A percentile compares a stretch with the other conserved stretches of the same genome.
phyloP scores from a whole-genome alignment of 2,113 vertebrate species.

The Brachionichthys hirsutus region DNA sequence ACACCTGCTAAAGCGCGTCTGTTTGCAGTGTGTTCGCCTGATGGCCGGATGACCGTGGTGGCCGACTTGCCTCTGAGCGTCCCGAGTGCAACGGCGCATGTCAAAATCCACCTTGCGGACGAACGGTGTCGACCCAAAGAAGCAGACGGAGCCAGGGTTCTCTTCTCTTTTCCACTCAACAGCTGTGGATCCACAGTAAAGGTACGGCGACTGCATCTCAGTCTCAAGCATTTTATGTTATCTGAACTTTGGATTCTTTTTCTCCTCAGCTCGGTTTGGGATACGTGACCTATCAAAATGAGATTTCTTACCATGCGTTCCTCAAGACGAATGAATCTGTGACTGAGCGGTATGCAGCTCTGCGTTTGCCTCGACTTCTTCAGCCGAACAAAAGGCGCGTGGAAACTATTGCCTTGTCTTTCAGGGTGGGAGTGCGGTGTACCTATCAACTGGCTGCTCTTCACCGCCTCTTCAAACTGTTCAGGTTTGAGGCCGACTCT shows the following conservation, averaged over 20 bases:
- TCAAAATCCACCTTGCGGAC: slow-evolving; percentile 48
- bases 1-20: neutral
- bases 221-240: too few relatives aligned
- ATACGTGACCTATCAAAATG: slow-evolving; percentile 70
- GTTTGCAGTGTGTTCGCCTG: slow-evolving; percentile 71
- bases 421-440: too few relatives aligned
- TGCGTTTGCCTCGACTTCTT: too few relatives aligned
- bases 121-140: slow-evolving; percentile 62
- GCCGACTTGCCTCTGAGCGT: slow-evolving; percentile 49
- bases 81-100: slow-evolving; percentile 24
- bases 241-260: neutral
- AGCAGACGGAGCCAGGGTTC: slow-evolving; percentile 41
- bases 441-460: too few relatives aligned
- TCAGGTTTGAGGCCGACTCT: too few relatives aligned
- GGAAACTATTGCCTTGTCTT: too few relatives aligned
- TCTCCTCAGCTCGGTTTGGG: slow-evolving; percentile 48
- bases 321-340: too few relatives aligned
- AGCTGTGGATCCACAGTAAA: slow-evolving; percentile 68
- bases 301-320: slow-evolving; percentile 36
- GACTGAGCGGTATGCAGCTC: too few relatives aligned
- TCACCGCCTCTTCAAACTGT: too few relatives aligned
- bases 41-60: slow-evolving; percentile 69
- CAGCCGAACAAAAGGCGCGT: too few relatives aligned
- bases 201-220: slow-evolving; percentile 36
- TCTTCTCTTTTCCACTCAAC: slow-evolving; percentile 67